Percentiles rank a stretch among this genome's conserved stretches.
Evolutionary conservation across 2,113 vertebrate genomes (phyloP).

Genomic region (Picathartes gymnocephalus): DNA sequence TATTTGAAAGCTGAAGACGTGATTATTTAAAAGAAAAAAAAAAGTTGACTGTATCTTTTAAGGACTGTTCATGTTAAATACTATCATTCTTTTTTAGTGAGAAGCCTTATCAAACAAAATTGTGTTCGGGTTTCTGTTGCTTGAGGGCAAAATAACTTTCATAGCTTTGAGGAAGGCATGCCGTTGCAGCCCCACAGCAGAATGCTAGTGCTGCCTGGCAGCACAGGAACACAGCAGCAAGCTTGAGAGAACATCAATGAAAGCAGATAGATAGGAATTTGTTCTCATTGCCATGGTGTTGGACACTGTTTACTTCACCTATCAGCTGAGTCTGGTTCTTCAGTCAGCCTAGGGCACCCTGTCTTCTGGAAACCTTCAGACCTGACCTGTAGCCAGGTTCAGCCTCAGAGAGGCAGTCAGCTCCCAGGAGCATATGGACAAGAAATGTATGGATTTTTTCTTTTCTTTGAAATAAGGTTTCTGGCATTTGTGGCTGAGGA

Average conservation of each 20-base stretch:
- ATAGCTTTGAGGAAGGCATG: background rate
- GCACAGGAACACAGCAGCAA: background rate
- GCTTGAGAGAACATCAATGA: background rate
- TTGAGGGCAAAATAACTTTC: background rate
- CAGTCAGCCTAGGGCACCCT: too few relatives aligned
- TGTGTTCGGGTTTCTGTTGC: background rate
- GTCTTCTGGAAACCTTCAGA: background rate
- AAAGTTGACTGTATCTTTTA: background rate
- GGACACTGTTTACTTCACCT: background rate
- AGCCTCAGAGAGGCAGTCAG: background rate
- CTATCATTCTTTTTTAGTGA: background rate
- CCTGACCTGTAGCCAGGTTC: background rate
- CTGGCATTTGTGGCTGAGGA: background rate
- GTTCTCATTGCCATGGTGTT: background rate
- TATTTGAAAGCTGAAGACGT: background rate
- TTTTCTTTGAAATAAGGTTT: background rate
- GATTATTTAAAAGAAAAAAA: background rate
- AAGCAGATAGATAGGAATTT: background rate
- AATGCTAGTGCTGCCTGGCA: background rate
- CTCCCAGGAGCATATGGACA: background rate
- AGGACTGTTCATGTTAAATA: background rate
- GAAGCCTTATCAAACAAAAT: background rate
- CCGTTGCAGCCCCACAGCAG: background rate
- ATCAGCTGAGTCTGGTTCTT: background rate
- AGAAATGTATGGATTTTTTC: background rate